Percentiles rank a stretch among this genome's conserved stretches.
Evolutionary conservation across 2,888 invertebrate genomes (phyloP).

Genomic region (Schrankia costaestrigalis): DNA sequence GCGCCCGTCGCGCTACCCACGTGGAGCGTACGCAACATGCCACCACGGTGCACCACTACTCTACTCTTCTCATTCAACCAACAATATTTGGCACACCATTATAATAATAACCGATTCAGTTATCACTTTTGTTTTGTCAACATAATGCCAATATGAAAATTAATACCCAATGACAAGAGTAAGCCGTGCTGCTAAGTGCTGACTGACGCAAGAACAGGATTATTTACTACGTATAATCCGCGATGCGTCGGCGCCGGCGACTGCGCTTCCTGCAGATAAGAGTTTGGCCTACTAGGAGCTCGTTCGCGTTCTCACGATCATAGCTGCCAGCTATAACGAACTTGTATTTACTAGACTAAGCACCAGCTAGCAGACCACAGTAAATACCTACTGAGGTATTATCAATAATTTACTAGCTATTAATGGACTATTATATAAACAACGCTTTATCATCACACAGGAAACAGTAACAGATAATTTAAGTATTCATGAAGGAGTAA

Average conservation of each 20-base stretch:
- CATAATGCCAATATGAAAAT: too few species aligned
- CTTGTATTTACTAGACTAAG: constrained; percentile 6
- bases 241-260: constrained; percentile 58
- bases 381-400: too few species aligned
- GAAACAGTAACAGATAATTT: constrained; percentile 51
- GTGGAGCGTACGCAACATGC: constrained; percentile 65
- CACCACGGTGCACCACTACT: constrained; percentile 41
- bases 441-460: constrained; percentile 45
- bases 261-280: constrained; percentile 73
- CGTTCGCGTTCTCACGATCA: constrained; percentile 60
- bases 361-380: too few species aligned
- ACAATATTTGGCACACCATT: constrained; percentile 46
- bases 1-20: constrained; percentile 46
- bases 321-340: constrained; percentile 18
- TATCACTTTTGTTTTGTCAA: too few species aligned
- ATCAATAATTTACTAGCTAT: constrained; percentile 28
- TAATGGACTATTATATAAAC: constrained; percentile 45
- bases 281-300: constrained; percentile 52
- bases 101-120: too few species aligned
- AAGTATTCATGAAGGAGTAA: constrained; percentile 32
- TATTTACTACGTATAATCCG: constrained; percentile 53
- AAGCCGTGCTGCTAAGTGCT: too few species aligned
- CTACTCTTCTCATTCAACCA: constrained; percentile 66
- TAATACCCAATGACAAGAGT: too few species aligned
- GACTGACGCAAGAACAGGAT: constrained; percentile 52